phyloP scores from a whole-genome alignment of 2,797 vertebrate species.

The Eulemur coronatus region DNA sequence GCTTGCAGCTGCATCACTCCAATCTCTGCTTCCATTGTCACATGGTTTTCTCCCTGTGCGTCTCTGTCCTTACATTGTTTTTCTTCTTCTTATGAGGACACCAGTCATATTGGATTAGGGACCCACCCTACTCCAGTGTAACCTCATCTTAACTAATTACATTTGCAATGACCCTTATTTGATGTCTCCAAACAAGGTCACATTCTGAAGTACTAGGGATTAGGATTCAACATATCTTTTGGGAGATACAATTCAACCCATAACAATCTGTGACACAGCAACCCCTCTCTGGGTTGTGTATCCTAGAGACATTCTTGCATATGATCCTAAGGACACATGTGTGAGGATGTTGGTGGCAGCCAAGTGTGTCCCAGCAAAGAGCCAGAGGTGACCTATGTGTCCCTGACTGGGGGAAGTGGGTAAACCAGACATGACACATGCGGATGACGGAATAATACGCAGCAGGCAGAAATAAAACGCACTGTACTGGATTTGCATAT shows the following conservation, averaged over 20 bases:
- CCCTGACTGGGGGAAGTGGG: neutral
- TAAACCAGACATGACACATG: accelerated
- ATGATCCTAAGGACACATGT: accelerated
- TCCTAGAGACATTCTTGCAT: neutral
- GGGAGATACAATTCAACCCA: neutral
- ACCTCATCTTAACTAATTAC: neutral
- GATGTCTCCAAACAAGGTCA: neutral
- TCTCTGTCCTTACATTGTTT: neutral
- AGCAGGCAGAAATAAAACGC: neutral
- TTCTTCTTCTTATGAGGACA: neutral
- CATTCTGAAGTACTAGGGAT: neutral
- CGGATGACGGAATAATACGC: accelerated
- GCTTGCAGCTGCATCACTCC: neutral
- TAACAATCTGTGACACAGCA: neutral
- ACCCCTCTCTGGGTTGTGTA: neutral
- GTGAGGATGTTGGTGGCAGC: neutral
- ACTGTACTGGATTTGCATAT: neutral
- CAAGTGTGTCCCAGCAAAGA: neutral
- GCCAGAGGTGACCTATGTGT: neutral
- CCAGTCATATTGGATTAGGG: neutral
- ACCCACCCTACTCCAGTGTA: neutral
- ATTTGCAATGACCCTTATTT: neutral
- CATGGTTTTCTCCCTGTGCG: neutral
- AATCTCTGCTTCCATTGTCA: neutral
- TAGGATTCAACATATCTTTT: neutral